A percentile compares a stretch with the other conserved stretches of the same genome.
Evolutionary conservation across 1,140 invertebrate genomes (phyloP).

Genomic region (Drosophila littoralis): DNA sequence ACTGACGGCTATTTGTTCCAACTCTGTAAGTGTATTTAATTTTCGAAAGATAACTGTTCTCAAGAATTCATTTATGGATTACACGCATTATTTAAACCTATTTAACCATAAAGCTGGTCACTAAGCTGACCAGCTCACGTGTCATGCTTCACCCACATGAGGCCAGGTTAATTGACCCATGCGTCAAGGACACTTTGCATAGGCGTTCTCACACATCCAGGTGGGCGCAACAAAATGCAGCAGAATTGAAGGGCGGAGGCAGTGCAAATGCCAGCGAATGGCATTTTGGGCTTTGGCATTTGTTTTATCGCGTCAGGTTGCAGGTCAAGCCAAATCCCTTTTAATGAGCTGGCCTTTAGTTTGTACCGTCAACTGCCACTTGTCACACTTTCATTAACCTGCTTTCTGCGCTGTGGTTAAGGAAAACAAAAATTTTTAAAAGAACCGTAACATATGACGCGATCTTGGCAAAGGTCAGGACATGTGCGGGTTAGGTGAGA

Average conservation of each 20-base stretch:
- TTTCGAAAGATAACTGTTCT: no score
- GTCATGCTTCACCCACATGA: neutral
- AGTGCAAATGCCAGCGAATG: constrained; percentile 60
- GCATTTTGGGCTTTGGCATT: constrained; percentile 71
- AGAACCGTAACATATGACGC: neutral
- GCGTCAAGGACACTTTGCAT: neutral
- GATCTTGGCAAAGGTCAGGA: constrained; percentile 48
- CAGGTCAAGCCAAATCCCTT: constrained; percentile 37
- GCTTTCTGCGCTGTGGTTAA: constrained; percentile 3
- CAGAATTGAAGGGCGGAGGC: constrained; percentile 46
- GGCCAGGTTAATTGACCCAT: neutral
- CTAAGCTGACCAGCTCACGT: neutral
- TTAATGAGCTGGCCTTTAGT: constrained; percentile 66
- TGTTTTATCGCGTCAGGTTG: constrained; percentile 50
- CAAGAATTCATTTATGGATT: neutral
- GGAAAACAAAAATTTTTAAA: no score
- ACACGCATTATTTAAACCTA: neutral
- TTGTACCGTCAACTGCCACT: constrained; percentile 51
- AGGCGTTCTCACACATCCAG: neutral
- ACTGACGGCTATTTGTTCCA: neutral
- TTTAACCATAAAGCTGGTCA: neutral
- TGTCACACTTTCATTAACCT: constrained; percentile 73
- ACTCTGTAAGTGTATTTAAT: neutral
- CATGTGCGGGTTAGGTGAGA: neutral
- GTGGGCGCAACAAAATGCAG: constrained; percentile 62